Evolutionary conservation across 1,140 invertebrate species (phyloP), one percentile per base, ranked within the genome.

Genomic region (Aphelenchoides avenae): DNA sequence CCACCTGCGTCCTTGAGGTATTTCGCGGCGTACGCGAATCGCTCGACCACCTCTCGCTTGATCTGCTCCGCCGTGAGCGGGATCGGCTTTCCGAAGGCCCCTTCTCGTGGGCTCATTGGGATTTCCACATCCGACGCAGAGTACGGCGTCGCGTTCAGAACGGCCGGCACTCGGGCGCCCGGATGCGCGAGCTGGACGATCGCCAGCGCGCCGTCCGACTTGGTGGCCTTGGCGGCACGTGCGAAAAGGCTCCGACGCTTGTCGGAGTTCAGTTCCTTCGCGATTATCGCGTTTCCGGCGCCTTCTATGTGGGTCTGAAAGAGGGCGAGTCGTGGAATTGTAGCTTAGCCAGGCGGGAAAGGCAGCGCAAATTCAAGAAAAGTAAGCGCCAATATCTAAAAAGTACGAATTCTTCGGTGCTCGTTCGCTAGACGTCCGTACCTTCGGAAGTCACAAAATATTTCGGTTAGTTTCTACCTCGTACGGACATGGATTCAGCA

Each of bases 61-160:
- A 58, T 60, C 31, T 58, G 27, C 27, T 58, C 57, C 2, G 37
- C 15, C 13, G 44, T 58, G 22, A 58, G 20, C 2, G 30, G 52
- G 11, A 33, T 39, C 5, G 57, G 57, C 0, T 15, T 42, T 1
- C 57, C 57, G 20, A 58, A n/a, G n/a, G n/a, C 47, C n/a, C n/a
- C n/a, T n/a, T n/a, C n/a, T n/a, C n/a, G n/a, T n/a, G n/a, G n/a
- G n/a, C n/a, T n/a, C n/a, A n/a, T n/a, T 15, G 13, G 34, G 5
- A 61, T 29, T 7, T 59, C 47, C 30, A 58, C 33, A 30, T 65
- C 63, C 24, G 52, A 57, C 2, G 63, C 43, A 9, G 63, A 55
- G 34, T 52, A 65, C n/a, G 63, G 63, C n/a, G 34, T 41, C 33
- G 55, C 29, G 30, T 66, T 61, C 5, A 65, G 29, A 15, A 40